Conservation (phyloP, 2,797 vertebrate species). For the Liparis tanakae region DNA sequence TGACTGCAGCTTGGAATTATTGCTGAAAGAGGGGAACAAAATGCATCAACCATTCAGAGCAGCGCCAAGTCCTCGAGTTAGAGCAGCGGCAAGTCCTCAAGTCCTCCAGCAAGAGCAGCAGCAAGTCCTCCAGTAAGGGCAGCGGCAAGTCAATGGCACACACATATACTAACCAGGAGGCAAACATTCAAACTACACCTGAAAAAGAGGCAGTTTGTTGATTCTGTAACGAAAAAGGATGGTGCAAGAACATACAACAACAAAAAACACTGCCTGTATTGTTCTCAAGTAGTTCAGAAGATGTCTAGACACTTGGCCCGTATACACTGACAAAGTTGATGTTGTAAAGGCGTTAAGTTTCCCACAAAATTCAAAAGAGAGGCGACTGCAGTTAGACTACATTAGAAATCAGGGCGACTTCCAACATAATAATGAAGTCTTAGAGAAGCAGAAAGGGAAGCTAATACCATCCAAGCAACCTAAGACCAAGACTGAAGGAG, state of each 20-base stretch:
- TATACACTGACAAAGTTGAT: slow-evolving; percentile 43
- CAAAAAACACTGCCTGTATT: slow-evolving; percentile 58
- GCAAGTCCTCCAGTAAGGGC: neutral
- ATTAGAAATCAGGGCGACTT: slow-evolving; percentile 53
- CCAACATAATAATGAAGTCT: slow-evolving; percentile 44
- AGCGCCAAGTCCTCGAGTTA: no score
- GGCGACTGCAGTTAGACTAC: slow-evolving; percentile 42
- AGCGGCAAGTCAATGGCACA: no score
- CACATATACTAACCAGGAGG: neutral
- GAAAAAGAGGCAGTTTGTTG: slow-evolving; percentile 21
- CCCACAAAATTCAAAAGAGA: slow-evolving; percentile 50
- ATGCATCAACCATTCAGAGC: no score
- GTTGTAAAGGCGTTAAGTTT: slow-evolving; percentile 44
- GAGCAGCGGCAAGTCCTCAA: no score
- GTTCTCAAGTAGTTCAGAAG: slow-evolving; percentile 45
- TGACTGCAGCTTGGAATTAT: no score
- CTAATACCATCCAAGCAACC: slow-evolving; percentile 50
- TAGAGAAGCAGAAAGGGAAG: slow-evolving; percentile 40
- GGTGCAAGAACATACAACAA: slow-evolving; percentile 55
- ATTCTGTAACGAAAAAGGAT: slow-evolving; percentile 27
- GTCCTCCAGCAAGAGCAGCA: no score
- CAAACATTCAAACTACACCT: neutral
- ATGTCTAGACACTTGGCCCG: slow-evolving; percentile 51
- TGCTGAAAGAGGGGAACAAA: no score
- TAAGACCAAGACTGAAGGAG: slow-evolving; percentile 23